Evolutionary conservation across 1,140 invertebrate genomes (phyloP).

Genomic region (Xylocopa sonorina): DNA sequence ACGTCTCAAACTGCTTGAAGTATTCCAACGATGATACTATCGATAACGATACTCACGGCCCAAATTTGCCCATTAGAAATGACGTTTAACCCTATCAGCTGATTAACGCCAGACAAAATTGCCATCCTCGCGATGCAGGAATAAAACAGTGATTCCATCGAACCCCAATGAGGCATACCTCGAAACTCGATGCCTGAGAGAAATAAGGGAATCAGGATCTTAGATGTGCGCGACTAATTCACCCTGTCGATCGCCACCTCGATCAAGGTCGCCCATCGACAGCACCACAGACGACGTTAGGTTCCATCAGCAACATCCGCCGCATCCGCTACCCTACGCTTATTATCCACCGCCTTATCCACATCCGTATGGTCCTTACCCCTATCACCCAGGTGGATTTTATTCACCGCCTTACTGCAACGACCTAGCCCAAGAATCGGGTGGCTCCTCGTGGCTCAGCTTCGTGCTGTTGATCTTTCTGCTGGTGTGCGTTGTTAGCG

Average conservation of each 20-base stretch:
- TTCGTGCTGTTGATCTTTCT: slow-evolving; percentile 47
- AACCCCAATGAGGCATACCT: neutral
- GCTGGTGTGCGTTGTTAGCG: neutral
- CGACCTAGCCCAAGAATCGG: slow-evolving; percentile 19
- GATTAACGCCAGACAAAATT: slow-evolving; percentile 25
- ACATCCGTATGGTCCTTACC: slow-evolving; percentile 48
- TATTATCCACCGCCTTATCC: slow-evolving; percentile 47
- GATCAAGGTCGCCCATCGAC: neutral
- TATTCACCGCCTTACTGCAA: slow-evolving; percentile 43
- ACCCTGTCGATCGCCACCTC: slow-evolving; percentile 12
- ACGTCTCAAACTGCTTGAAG: no score
- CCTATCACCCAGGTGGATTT: slow-evolving; percentile 28
- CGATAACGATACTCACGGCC: no score
- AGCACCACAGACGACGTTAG: neutral
- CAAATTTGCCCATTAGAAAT: neutral
- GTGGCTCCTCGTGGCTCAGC: slow-evolving; percentile 28
- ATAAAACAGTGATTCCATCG: no score
- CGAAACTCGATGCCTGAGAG: neutral
- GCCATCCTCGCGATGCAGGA: neutral
- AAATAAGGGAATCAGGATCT: neutral
- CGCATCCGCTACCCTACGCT: slow-evolving; percentile 23
- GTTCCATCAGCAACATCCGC: slow-evolving; percentile 29
- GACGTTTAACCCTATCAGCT: slow-evolving; percentile 16
- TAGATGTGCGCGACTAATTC: slow-evolving; percentile 51
- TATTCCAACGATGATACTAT: no score